Percentiles rank a stretch among this genome's conserved stretches.
phyloP scores from a whole-genome alignment of 2,113 vertebrate species.

The Acinonyx jubatus region DNA sequence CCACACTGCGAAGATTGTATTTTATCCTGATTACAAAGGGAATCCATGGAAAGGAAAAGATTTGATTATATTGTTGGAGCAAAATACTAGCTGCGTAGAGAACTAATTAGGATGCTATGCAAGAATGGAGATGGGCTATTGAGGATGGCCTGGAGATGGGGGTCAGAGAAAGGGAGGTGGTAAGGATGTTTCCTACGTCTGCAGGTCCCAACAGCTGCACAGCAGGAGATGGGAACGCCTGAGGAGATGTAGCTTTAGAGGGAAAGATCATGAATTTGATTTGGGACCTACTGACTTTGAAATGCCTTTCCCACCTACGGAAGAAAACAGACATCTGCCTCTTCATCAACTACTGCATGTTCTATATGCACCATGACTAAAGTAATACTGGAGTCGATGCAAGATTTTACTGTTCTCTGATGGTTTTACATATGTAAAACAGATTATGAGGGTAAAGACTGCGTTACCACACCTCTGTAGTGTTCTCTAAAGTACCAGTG shows the following conservation, averaged over 20 bases:
- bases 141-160: not conserved
- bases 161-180: not conserved
- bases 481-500: not conserved
- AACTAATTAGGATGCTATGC: not conserved
- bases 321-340: not conserved
- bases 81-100: not conserved
- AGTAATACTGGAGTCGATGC: not conserved
- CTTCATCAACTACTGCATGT: not conserved
- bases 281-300: not conserved
- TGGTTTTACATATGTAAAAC: not conserved
- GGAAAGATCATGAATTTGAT: not conserved
- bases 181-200: not conserved
- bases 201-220: not conserved
- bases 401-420: not conserved
- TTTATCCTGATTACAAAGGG: not conserved
- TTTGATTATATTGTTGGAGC: not conserved
- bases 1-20: not conserved
- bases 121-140: not conserved
- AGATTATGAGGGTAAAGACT: not conserved
- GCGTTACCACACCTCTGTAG: not conserved
- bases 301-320: not conserved
- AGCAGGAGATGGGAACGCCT: not conserved
- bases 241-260: not conserved
- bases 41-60: not conserved
- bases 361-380: not conserved